Evolutionary conservation across 2,797 vertebrate species (phyloP).

Genomic region (Muraenolepis orangiensis): DNA sequence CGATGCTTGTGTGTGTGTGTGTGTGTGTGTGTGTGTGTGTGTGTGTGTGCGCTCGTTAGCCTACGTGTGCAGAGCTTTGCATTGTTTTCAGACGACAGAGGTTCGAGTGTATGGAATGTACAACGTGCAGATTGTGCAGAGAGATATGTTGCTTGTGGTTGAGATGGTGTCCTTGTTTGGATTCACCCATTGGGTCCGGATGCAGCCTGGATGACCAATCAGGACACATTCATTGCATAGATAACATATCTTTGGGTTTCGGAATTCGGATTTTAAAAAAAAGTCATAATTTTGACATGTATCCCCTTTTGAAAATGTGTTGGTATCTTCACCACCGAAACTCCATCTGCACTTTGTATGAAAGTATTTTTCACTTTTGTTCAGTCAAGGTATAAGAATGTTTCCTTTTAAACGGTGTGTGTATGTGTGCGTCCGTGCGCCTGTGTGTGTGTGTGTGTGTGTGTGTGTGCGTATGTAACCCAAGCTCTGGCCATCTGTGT

Average conservation of each 20-base stretch:
- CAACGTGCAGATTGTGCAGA: conserved; percentile 51
- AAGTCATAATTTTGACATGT: neutral
- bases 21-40: conserved; percentile 62
- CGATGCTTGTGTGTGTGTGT: conserved; percentile 53
- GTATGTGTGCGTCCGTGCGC: neutral
- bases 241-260: neutral
- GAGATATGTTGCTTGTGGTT: conserved; percentile 39
- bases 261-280: neutral
- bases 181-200: conserved; percentile 1
- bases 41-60: conserved; percentile 7
- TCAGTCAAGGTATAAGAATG: conserved; percentile 1
- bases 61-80: conserved; percentile 50
- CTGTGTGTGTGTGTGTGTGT: neutral
- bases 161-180: conserved; percentile 40
- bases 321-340: neutral
- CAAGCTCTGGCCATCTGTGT: too few relatives aligned
- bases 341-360: neutral
- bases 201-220: neutral
- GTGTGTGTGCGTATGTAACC: neutral
- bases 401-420: neutral
- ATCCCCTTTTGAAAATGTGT: neutral
- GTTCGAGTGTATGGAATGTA: conserved; percentile 60
- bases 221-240: neutral
- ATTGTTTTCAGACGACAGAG: conserved; percentile 55
- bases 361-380: neutral